Percentiles rank a stretch among this genome's conserved stretches.
These are phyloP conservation scores for Prorops nasuta DNA, from an alignment of 1,140 invertebrate genomes.

Conservation along the genomic window DNA sequence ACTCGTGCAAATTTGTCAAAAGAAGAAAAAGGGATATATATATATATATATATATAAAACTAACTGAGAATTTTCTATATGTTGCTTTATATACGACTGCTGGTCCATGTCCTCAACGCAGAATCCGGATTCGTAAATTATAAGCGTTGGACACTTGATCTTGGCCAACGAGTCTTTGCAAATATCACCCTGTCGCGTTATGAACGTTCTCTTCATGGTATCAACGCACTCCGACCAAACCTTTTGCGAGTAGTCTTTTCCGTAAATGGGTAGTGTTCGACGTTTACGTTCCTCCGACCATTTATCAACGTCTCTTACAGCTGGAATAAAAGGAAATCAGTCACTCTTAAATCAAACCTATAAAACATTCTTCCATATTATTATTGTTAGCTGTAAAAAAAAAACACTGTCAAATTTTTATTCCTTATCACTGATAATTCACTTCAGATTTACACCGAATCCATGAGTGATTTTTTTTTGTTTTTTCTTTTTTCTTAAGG, in stretches of 20 bases:
- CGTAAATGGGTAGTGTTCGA: constrained; percentile 74
- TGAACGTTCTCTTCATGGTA: constrained; percentile 59
- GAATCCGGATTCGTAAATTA: constrained; percentile 81
- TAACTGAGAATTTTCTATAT: constrained; percentile 68
- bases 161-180: constrained; percentile 65
- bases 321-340: constrained; percentile 35
- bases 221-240: constrained; percentile 76
- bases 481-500: too few species aligned
- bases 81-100: constrained; percentile 64
- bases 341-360: too few species aligned
- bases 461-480: too few species aligned
- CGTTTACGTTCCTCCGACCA: constrained; percentile 79
- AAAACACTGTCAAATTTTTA: too few species aligned
- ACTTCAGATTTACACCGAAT: too few species aligned
- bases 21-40: too few species aligned
- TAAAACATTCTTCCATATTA: too few species aligned
- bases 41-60: too few species aligned
- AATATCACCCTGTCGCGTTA: constrained; percentile 67
- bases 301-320: constrained; percentile 65
- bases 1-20: too few species aligned
- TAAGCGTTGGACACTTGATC: constrained; percentile 71
- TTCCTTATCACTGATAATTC: too few species aligned
- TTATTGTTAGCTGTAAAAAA: too few species aligned
- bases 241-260: constrained; percentile 67
- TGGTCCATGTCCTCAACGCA: constrained; percentile 70